Evolutionary conservation across 2,888 invertebrate genomes (phyloP), one percentile per base, ranked within the genome.

Genomic region (Zaprionus obscuricornis): DNA sequence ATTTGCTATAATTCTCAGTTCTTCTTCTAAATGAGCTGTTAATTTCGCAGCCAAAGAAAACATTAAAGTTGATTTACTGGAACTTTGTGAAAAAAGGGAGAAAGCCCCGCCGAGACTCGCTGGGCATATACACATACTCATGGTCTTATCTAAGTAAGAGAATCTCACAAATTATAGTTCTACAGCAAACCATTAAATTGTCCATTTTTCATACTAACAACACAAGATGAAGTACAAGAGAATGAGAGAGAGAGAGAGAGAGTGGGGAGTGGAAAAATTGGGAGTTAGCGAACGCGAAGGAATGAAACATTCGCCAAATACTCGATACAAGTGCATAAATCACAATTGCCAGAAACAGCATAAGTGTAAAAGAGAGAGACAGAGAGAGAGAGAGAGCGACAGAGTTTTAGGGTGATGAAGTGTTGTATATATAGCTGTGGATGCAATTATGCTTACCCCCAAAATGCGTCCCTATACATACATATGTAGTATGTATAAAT

Each of bases 341-440:
- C 79, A 79, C 74, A 76, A 74, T 79, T 72, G 52, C 11, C 49
- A 11, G n/a, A 5, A n/a, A n/a, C n/a, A n/a, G n/a, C n/a, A n/a
- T n/a, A n/a, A n/a, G n/a, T n/a, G n/a, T n/a, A n/a, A n/a, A 40
- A 22, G 7, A 8, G 6, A 7, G 34, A 40, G 31, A 10, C 22
- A 36, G 46, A 13, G 20, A 17, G 22, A 31, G 14, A 6, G 22
- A 31, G 43, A 49, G 40, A 50, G 33, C 10, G 14, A 11, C 3
- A 16, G 39, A 10, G 26, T 7, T 22, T 22, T 22, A 7, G 22
- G 4, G 22, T 22, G 4, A 22, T 5, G 22, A 22, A 22, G 7
- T 22, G 22, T 7, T 5, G 22, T 63, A 42, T 10, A 24, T 24
- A 11, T 20, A 45, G 20, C 6, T 2, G 34, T 4, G 37, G 8